Evolutionary conservation across 2,888 invertebrate genomes (phyloP), one percentile per base, ranked within the genome.

Genomic region (Cabera pusaria): DNA sequence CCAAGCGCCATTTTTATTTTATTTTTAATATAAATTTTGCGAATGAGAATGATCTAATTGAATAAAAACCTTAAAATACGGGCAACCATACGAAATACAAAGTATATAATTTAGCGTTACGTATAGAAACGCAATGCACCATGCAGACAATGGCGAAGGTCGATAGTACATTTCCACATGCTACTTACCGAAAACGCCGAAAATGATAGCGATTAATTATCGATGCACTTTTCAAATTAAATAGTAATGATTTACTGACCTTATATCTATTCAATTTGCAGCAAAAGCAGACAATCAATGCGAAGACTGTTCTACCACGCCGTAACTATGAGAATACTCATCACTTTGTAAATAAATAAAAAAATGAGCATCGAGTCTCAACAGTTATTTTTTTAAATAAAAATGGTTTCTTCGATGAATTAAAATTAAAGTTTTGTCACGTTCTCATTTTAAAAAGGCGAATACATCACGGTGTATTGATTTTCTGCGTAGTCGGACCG

Each of bases 61-160:
- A n/a, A n/a, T n/a, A n/a, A n/a, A n/a, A n/a, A n/a, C n/a, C n/a
- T n/a, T n/a, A n/a, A n/a, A n/a, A n/a, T n/a, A n/a, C n/a, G n/a
- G n/a, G n/a, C n/a, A n/a, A n/a, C n/a, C n/a, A n/a, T n/a, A n/a
- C n/a, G n/a, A n/a, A n/a, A n/a, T n/a, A n/a, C n/a, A n/a, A n/a
- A n/a, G n/a, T n/a, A n/a, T n/a, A n/a, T n/a, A n/a, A n/a, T n/a
- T n/a, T n/a, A n/a, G n/a, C n/a, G 40, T 43, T 38, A 49, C 40
- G 33, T 42, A 43, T 6, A 70, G 61, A 78, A 85, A 86, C 88
- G 88, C 88, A 87, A 85, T 88, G 87, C 87, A 87, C 83, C 87
- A 87, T 83, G 84, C 83, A 87, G 85, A 85, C 87, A 88, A 88
- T 87, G 86, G 87, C 87, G 87, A 86, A 86, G 84, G 85, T 85